Evolutionary conservation across 35 echinoderm and acorn worm species (phyloP).

Genomic region (Strongylocentrotus purpuratus): DNA sequence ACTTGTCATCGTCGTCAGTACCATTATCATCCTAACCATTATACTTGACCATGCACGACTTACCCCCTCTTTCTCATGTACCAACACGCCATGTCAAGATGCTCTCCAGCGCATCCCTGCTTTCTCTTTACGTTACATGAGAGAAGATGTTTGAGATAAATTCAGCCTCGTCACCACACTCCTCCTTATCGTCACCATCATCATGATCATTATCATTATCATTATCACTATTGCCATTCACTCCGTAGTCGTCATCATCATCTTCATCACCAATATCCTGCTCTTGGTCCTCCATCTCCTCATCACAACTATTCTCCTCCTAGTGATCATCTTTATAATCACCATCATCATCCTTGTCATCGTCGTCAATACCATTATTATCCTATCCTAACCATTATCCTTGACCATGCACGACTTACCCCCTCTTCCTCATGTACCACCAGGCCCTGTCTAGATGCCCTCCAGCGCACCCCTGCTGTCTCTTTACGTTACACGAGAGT

Average conservation of each 20-base stretch:
- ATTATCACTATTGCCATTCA: too few relatives aligned
- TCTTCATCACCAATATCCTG: neutral
- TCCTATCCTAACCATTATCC: too few relatives aligned
- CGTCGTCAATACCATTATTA: neutral
- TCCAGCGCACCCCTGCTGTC: constrained; percentile 88
- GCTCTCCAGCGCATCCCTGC: constrained; percentile 83
- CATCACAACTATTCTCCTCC: neutral
- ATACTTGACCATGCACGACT: neutral
- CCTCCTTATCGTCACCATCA: too few relatives aligned
- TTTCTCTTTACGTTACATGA: constrained; percentile 93
- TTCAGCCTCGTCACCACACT: too few relatives aligned
- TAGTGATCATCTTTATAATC: neutral
- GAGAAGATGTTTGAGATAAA: constrained; percentile 84
- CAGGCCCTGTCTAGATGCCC: constrained; percentile 95
- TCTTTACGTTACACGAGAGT: constrained; percentile 86
- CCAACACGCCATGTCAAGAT: constrained; percentile 94
- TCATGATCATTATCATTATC: too few relatives aligned
- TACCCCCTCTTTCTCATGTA: constrained; percentile 91
- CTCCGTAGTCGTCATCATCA: neutral
- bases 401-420: constrained; percentile 64
- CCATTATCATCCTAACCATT: neutral
- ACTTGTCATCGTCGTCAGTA: neutral
- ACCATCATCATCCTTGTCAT: neutral
- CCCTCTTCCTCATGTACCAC: constrained; percentile 89
- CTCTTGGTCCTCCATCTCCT: neutral